Conservation (phyloP, 2,888 invertebrate species). For the Dusona sp. region DNA sequence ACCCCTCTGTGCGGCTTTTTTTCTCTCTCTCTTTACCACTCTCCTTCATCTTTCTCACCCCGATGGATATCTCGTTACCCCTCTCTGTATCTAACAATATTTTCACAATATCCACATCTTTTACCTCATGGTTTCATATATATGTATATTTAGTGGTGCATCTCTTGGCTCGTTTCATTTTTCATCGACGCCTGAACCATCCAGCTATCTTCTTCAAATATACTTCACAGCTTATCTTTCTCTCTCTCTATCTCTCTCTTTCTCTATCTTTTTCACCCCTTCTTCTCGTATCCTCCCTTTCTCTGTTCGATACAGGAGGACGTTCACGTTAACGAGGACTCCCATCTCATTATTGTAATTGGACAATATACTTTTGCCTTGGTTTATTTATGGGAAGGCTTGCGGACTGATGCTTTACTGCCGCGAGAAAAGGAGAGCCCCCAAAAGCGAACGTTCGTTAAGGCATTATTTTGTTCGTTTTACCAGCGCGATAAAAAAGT, state of each 20-base stretch:
- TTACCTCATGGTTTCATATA: constrained; percentile 7
- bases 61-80: constrained; percentile 49
- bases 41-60: constrained; percentile 33
- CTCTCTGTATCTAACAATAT: constrained; percentile 37
- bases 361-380: constrained; percentile 77
- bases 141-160: constrained; percentile 37
- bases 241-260: constrained; percentile 12
- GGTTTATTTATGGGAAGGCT: constrained; percentile 73
- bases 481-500: constrained; percentile 37
- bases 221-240: constrained; percentile 31
- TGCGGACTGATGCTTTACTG: constrained; percentile 61
- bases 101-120: constrained; percentile 44
- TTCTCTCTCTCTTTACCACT: constrained; percentile 16
- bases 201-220: constrained; percentile 37
- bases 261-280: constrained; percentile 50
- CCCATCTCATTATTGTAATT: constrained; percentile 79
- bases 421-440: constrained; percentile 47
- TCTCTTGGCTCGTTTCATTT: constrained; percentile 64
- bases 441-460: constrained; percentile 70
- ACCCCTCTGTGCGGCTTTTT: constrained; percentile 27
- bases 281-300: constrained; percentile 58
- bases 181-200: constrained; percentile 66
- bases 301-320: constrained; percentile 54
- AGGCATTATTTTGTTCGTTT: constrained; percentile 65
- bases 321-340: constrained; percentile 74